phyloP scores from a whole-genome alignment of 1,140 invertebrate genomes.

The Sitobion miscanthi region DNA sequence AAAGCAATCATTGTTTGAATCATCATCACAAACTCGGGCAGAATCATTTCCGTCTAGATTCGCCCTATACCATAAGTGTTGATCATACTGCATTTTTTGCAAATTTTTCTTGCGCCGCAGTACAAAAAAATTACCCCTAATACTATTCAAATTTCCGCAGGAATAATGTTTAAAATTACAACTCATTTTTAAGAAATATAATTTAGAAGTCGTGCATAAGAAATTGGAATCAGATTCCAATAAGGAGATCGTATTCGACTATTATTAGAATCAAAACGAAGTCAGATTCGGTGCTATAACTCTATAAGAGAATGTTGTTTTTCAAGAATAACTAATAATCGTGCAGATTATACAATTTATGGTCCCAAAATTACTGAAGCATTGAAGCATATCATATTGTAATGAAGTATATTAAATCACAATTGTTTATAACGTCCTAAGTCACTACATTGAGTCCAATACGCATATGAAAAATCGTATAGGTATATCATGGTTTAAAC shows the following conservation, averaged over 20 bases:
- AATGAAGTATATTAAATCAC: background rate
- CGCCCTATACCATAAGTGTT: too few species aligned
- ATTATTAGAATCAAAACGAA: background rate
- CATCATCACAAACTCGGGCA: background rate
- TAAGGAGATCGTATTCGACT: background rate
- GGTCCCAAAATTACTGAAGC: background rate
- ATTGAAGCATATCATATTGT: background rate
- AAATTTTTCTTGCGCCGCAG: background rate
- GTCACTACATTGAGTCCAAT: background rate
- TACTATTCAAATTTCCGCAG: background rate
- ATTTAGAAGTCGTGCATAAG: background rate
- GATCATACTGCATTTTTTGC: background rate
- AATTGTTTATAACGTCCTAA: background rate
- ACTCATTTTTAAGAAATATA: background rate
- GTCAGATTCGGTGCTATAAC: background rate
- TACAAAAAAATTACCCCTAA: background rate
- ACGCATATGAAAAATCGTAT: background rate
- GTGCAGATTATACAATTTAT: background rate
- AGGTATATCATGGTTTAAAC: too few species aligned
- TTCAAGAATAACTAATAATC: background rate
- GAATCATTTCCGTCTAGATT: background rate
- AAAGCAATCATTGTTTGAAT: background rate
- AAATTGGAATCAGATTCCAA: background rate
- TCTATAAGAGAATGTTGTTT: background rate
- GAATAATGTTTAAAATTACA: background rate